These are phyloP conservation scores for Daubentonia madagascariensis DNA, from an alignment of 2,113 vertebrate species.

Conservation along the genomic window DNA sequence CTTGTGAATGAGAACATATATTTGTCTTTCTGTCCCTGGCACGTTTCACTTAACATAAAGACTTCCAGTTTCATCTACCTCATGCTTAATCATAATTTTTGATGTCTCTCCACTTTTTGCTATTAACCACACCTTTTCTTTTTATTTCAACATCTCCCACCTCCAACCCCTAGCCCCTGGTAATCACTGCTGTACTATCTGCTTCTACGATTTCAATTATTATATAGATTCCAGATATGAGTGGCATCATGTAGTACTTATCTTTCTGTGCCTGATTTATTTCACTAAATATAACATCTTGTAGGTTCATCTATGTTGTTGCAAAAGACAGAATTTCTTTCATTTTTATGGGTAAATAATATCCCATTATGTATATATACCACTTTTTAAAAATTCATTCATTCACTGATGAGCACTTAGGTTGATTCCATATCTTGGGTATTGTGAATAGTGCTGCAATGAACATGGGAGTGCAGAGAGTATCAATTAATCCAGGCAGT, in stretches of 20 bases:
- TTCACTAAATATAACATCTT: background rate
- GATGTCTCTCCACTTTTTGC: background rate
- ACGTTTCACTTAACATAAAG: too few species aligned
- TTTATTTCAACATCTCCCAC: background rate
- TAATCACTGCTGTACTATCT: background rate
- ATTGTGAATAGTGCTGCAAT: background rate
- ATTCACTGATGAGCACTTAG: background rate
- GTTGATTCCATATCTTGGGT: too few species aligned
- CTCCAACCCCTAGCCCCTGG: background rate
- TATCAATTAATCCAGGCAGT: background rate
- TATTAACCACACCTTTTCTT: background rate
- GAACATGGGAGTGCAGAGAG: background rate
- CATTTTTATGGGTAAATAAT: background rate
- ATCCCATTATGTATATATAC: background rate
- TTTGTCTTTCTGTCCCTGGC: too few species aligned
- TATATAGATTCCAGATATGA: background rate
- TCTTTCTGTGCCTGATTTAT: background rate
- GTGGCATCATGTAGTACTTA: background rate
- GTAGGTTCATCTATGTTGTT: background rate
- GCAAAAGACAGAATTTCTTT: background rate
- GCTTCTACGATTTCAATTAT: background rate
- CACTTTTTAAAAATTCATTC: background rate
- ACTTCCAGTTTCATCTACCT: too few species aligned
- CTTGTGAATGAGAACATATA: too few species aligned
- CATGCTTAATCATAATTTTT: background rate